Evolutionary conservation across 2,797 vertebrate genomes (phyloP), one percentile per base, ranked within the genome.

Genomic region (Anguilla anguilla): DNA sequence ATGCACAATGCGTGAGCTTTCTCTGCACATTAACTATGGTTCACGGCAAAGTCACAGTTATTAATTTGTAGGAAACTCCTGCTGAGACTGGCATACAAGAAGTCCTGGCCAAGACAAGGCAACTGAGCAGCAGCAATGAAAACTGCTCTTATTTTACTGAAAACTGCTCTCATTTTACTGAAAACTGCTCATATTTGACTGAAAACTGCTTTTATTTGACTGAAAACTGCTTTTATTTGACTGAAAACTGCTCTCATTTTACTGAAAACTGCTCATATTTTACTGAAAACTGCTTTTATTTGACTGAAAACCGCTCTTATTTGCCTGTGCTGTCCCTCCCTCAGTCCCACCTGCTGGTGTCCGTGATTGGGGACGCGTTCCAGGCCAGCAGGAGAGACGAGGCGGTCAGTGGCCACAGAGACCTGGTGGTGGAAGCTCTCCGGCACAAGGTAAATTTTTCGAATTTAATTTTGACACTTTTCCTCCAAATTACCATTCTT

Each of bases 371-470:
- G 0, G 96, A 96, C 1, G 87, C 92, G 7, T 95, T 96, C 89
- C 85, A 57, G 57, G 92, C 91, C 53, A 91, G 92, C 6, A 91
- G 88, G 22, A 94, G 90, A 46, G 89, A 91, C 49, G 89, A 91
- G 53, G 91, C 6, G 1, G 1, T 90, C 61, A 90, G 57, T 19
- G 93, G 93, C 19, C 91, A 92, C 55, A 92, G 93, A 57, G 96
- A 96, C 87, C 91, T 96, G 89, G 92, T 94, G 57, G 96, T 97
- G 85, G 96, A 97, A 89, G 95, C 96, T 0, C 95, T 96, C 82
- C 93, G 95, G 91, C 96, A 96, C 55, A 96, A 96, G 94, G 96
- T 97, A 3, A 11, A 88, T n/a, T 25, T n/a, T 25, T 79, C 28
- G 88, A 1, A 51, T 49, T 82, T 51, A 10, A 25, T 51, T 77